phyloP scores from a whole-genome alignment of 2,797 vertebrate genomes.

The Poeciliopsis presidionis region DNA sequence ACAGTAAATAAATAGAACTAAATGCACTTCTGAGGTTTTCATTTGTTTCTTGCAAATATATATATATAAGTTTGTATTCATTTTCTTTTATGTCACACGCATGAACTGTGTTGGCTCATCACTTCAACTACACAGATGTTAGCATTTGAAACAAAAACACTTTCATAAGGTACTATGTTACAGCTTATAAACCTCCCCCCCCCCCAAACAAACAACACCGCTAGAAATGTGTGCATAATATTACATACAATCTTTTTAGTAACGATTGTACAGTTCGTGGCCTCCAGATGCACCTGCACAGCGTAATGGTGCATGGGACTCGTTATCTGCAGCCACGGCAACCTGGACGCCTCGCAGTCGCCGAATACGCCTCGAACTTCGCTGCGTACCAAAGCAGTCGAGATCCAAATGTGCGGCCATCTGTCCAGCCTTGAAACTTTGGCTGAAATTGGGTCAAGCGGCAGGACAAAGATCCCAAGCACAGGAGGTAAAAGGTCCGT shows the following conservation, averaged over 20 bases:
- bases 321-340: not conserved
- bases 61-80: not conserved
- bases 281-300: not conserved
- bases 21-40: not conserved
- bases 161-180: not conserved
- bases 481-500: not conserved
- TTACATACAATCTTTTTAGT: not conserved
- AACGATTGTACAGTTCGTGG: not conserved
- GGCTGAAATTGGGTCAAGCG: not conserved
- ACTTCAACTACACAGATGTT: not conserved
- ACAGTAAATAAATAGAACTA: not conserved
- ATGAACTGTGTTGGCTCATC: not conserved
- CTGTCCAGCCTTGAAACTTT: not conserved
- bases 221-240: not conserved
- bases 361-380: not conserved
- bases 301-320: not conserved
- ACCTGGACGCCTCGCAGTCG: not conserved
- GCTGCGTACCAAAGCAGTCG: not conserved
- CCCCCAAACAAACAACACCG: not conserved
- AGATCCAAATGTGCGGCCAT: constrained; percentile 2
- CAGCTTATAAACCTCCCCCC: not conserved
- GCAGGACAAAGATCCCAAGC: constrained; percentile 2
- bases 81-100: not conserved
- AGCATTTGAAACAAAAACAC: not conserved
- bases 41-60: not conserved